Evolutionary conservation across 2,113 vertebrate species (phyloP).

Genomic region (Pedetes capensis): DNA sequence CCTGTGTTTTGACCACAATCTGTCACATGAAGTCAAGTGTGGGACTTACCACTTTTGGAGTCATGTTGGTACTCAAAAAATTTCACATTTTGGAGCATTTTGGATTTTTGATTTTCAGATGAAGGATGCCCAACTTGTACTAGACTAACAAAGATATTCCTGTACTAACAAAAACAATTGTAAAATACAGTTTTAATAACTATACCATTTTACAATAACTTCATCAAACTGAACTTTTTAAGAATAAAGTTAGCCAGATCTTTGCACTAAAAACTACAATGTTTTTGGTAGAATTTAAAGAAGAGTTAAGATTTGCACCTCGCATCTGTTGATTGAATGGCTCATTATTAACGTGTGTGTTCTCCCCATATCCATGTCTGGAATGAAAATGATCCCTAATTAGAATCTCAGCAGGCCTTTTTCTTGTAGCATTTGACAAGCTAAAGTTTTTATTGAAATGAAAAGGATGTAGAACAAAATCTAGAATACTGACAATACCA

Average conservation of each 20-base stretch:
- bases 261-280: not conserved
- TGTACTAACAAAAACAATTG: not conserved
- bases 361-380: not conserved
- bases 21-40: not conserved
- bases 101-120: not conserved
- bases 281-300: not conserved
- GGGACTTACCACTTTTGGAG: not conserved
- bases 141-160: not conserved
- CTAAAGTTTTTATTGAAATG: not conserved
- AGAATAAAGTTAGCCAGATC: not conserved
- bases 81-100: not conserved
- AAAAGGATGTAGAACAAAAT: not conserved
- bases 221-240: not conserved
- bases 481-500: too few relatives aligned
- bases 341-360: not conserved
- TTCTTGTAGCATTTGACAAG: not conserved
- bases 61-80: not conserved
- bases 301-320: not conserved
- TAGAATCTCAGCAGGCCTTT: not conserved
- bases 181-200: not conserved
- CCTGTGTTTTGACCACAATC: not conserved
- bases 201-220: not conserved
- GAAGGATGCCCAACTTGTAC: not conserved
- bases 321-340: not conserved
- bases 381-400: not conserved